phyloP scores from a whole-genome alignment of 2,888 invertebrate genomes.

The Periphyllus acericola region DNA sequence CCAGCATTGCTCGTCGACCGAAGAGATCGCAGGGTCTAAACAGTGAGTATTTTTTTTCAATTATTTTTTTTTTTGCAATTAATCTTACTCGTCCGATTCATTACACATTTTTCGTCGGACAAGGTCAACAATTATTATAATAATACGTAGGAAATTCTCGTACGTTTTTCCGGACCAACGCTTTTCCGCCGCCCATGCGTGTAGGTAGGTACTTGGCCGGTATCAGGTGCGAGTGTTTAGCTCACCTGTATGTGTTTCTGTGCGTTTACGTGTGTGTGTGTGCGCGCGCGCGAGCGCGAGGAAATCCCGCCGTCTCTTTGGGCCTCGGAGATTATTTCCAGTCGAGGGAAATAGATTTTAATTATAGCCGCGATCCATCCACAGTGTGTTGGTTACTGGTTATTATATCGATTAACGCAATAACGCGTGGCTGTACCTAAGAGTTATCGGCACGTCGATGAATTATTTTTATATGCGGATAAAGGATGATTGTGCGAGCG shows the following conservation, averaged over 20 bases:
- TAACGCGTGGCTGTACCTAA: background rate
- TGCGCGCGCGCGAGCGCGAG: background rate
- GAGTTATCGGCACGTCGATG: background rate
- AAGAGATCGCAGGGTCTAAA: background rate
- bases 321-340: slow-evolving; percentile 29
- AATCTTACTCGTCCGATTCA: too few species aligned
- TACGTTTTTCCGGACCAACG: too few species aligned
- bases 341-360: slow-evolving; percentile 16
- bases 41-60: slow-evolving; percentile 28
- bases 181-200: too few species aligned
- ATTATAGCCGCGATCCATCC: background rate
- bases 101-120: too few species aligned
- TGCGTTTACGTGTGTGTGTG: background rate
- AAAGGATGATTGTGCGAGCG: background rate
- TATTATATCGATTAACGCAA: too few species aligned
- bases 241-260: too few species aligned
- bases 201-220: too few species aligned
- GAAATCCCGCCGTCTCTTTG: background rate
- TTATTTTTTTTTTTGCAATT: background rate
- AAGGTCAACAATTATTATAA: too few species aligned
- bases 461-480: background rate
- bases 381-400: too few species aligned
- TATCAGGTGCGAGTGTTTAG: too few species aligned
- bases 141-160: too few species aligned
- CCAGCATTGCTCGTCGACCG: background rate